Evolutionary conservation across 2,888 invertebrate genomes (phyloP).

Genomic region (Meta bourneti): DNA sequence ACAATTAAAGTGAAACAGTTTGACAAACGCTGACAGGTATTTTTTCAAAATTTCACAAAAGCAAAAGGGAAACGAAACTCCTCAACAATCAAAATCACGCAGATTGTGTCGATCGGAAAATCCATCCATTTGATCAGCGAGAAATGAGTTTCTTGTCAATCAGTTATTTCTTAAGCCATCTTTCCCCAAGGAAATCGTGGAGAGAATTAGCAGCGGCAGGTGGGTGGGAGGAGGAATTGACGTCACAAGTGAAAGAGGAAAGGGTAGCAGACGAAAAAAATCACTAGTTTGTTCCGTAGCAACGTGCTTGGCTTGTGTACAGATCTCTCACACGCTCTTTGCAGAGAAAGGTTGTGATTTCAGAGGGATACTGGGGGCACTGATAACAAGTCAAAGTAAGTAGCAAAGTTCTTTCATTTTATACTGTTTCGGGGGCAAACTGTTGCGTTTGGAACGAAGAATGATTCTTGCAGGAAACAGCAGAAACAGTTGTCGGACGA

Average conservation of each 20-base stretch:
- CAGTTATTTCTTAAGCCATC: slow-evolving; percentile 30
- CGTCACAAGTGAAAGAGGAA: slow-evolving; percentile 62
- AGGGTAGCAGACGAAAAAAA: slow-evolving; percentile 69
- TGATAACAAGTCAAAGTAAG: slow-evolving; percentile 33
- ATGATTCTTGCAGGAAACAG: neutral
- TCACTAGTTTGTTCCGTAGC: slow-evolving; percentile 28
- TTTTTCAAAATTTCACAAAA: neutral
- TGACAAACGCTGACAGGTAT: neutral
- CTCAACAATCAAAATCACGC: too few species aligned
- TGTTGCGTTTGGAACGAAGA: neutral
- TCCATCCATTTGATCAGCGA: neutral
- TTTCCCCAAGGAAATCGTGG: slow-evolving; percentile 33
- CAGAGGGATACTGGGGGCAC: slow-evolving; percentile 40
- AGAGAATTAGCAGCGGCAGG: slow-evolving; percentile 21
- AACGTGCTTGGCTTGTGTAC: slow-evolving; percentile 2
- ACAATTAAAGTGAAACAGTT: neutral
- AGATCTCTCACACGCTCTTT: neutral
- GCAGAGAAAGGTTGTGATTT: neutral
- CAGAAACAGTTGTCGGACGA: neutral
- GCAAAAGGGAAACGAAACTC: neutral
- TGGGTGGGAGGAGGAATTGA: slow-evolving; percentile 23
- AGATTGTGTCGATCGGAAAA: neutral
- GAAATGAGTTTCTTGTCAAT: slow-evolving; percentile 29
- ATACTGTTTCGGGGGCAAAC: neutral
- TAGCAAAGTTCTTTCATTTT: neutral